Evolutionary conservation across 2,797 vertebrate genomes (phyloP).

Genomic region (Myripristis murdjan): DNA sequence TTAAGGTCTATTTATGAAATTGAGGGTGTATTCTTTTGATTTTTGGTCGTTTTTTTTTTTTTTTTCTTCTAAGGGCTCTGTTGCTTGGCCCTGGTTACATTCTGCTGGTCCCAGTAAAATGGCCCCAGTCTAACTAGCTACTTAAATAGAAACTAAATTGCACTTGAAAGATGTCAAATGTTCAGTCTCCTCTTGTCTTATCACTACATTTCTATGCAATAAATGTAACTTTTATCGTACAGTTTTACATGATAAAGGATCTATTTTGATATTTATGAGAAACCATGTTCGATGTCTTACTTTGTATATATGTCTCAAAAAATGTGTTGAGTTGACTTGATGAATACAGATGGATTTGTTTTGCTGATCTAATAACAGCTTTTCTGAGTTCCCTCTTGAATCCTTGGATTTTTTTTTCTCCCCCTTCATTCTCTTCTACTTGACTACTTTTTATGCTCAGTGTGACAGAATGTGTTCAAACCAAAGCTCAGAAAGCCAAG

Average conservation of each 20-base stretch:
- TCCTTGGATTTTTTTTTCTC: conserved; percentile 17
- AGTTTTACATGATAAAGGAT: conserved; percentile 88
- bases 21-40: too few species aligned
- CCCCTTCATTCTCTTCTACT: too few species aligned
- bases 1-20: conserved; percentile 13
- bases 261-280: conserved; percentile 96
- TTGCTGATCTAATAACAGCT: conserved; percentile 67
- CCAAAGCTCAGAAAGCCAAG: conserved; percentile 83
- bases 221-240: conserved; percentile 83
- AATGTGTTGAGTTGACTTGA: conserved; percentile 60
- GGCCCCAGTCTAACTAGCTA: conserved; percentile 57
- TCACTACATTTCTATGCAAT: conserved; percentile 97
- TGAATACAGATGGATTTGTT: conserved; percentile 59
- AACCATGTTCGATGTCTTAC: conserved; percentile 89
- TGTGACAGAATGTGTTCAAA: conserved; percentile 80
- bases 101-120: conserved; percentile 43
- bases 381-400: conserved; percentile 27
- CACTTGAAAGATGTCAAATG: conserved; percentile 67
- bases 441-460: conserved; percentile 74
- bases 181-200: conserved; percentile 49
- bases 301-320: conserved; percentile 85
- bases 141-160: conserved; percentile 63
- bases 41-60: too few species aligned
- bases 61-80: conserved; percentile 5
- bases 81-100: background rate